Evolutionary conservation across 2,113 vertebrate species (phyloP).

Genomic region (Boleophthalmus pectinirostris): DNA sequence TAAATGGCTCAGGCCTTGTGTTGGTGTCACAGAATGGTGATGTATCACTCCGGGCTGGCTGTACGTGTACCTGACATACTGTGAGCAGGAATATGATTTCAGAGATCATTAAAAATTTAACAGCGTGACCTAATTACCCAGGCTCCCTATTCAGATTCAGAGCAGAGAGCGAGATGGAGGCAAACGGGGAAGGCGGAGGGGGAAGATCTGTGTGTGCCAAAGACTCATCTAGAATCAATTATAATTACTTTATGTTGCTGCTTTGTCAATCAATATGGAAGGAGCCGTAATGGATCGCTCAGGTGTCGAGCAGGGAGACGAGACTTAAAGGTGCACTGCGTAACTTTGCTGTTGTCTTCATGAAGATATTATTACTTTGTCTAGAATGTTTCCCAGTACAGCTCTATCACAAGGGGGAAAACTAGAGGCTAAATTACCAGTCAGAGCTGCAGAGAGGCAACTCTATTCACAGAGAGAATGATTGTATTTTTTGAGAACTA

Average conservation of each 20-base stretch:
- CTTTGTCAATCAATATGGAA: slow-evolving; percentile 77
- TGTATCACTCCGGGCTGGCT: slow-evolving; percentile 78
- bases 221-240: slow-evolving; percentile 79
- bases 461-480: too few relatives aligned
- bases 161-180: slow-evolving; percentile 68
- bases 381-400: too few relatives aligned
- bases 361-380: too few relatives aligned
- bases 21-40: slow-evolving; percentile 78
- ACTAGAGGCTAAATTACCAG: too few relatives aligned
- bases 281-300: slow-evolving; percentile 68
- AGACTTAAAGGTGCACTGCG: slow-evolving; percentile 38
- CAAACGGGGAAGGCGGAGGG: slow-evolving; percentile 40
- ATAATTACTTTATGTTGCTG: slow-evolving; percentile 79
- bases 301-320: slow-evolving; percentile 62
- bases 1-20: slow-evolving; percentile 80
- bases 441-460: too few relatives aligned
- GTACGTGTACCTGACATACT: slow-evolving; percentile 79
- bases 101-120: slow-evolving; percentile 85
- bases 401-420: too few relatives aligned
- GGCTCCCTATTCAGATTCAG: slow-evolving; percentile 79
- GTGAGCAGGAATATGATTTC: slow-evolving; percentile 83
- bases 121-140: slow-evolving; percentile 83
- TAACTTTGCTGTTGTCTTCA: too few relatives aligned
- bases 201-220: slow-evolving; percentile 60
- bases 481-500: too few relatives aligned